Base-by-base conservation (phyloP, 1,140 invertebrate species). In the Bombus waltoni region DNA sequence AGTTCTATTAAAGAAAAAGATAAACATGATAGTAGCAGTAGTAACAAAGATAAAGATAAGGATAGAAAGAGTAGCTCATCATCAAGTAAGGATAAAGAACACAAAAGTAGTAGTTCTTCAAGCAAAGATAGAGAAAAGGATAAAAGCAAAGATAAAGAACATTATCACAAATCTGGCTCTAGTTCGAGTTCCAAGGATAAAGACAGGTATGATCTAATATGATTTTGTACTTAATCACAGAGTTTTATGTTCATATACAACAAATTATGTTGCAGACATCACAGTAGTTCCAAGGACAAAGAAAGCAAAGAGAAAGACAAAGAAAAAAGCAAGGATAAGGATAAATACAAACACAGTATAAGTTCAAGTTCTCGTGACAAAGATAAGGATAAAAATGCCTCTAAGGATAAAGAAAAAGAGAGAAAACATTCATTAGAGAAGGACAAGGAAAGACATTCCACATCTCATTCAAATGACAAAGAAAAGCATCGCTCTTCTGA, bases 21-120 rank as follows among this genome's bases (percentile, higher is more conserved):
- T 92, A 96, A 92, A 88, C 94, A 91, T 80, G 92, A 88, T 32
- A 93, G 91, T 42, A 93, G 92, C 66, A 91, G 83, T 53, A 89
- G 81, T 10, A 89, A 80, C 71, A 92, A 85, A 66, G 89, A 90
- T 70, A 90, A 93, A 18, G 92, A 92, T 40, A 92, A 91, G 42
- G 87, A 92, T 32, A 94, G 89, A 86, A 95, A 95, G 85, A 96
- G 92, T 66, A 93, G 92, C 57, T 93, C 92, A 3, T 94, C 93
- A 0, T 94, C 92, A 0, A 96, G 95, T 91, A 96, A 96, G 91
- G 96, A 97, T 79, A 96, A 96, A 90, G 96, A 97, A 32, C 96
- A 96, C 85, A 97, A 96, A 92, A 95, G 94, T 82, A 95, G 93
- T 18, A 94, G 95, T 90, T 97, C 97, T 86, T 97, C 96, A 4